Conservation (phyloP, 1,140 invertebrate genomes). For the Drosophila truncata region DNA sequence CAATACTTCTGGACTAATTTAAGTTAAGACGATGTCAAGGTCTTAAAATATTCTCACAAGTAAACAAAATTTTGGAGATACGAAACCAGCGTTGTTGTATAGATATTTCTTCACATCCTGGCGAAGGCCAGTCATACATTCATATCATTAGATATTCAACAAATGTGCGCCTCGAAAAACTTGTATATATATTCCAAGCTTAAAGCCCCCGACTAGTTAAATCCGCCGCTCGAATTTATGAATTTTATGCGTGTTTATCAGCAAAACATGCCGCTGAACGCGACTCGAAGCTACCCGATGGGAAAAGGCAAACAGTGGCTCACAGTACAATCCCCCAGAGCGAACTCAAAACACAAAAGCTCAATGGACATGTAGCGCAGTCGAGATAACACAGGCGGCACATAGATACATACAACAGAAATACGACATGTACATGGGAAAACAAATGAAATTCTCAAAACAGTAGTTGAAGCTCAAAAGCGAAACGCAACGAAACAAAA, state of each 20-base stretch:
- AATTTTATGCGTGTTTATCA: constrained; percentile 81
- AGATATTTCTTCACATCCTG: constrained; percentile 11
- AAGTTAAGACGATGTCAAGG: neutral
- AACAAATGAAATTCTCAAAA: constrained; percentile 60
- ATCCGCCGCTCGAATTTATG: constrained; percentile 68
- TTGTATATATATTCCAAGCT: constrained; percentile 61
- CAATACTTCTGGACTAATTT: neutral
- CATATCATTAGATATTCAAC: constrained; percentile 62
- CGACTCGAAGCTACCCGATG: constrained; percentile 17
- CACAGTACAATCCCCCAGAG: constrained; percentile 47
- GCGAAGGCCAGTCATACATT: constrained; percentile 10
- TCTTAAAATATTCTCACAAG: neutral
- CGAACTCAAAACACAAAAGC: constrained; percentile 54
- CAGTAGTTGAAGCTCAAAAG: constrained; percentile 57
- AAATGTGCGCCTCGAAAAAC: constrained; percentile 49
- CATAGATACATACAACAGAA: constrained; percentile 30
- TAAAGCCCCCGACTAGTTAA: constrained; percentile 54
- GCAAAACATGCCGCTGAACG: constrained; percentile 66
- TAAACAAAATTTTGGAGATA: neutral
- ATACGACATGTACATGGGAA: constrained; percentile 39
- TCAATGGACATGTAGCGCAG: constrained; percentile 59
- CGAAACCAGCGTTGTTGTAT: neutral
- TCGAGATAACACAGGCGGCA: constrained; percentile 56
- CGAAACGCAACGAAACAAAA: constrained; percentile 61
- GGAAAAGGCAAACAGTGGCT: constrained; percentile 33